These are phyloP conservation scores for Puma concolor DNA, from an alignment of 2,113 vertebrate species.

Conservation along the genomic window DNA sequence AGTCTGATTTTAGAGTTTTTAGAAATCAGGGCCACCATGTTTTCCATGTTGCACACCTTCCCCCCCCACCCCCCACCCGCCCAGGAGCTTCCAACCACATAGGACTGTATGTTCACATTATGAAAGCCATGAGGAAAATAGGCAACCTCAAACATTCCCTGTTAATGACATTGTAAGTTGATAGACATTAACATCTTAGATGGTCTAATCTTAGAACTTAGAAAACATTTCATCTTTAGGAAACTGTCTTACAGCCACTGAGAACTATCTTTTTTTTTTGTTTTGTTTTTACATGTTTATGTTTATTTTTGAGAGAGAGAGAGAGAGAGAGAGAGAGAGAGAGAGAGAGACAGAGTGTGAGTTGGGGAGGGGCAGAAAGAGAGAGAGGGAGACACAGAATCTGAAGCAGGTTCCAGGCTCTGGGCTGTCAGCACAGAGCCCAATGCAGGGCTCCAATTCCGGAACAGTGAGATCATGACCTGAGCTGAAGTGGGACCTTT, in stretches of 20 bases:
- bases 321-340: no score
- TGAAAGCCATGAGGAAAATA: neutral
- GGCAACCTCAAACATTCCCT: neutral
- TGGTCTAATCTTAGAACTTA: neutral
- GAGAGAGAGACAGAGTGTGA: no score
- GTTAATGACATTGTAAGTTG: neutral
- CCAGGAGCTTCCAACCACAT: neutral
- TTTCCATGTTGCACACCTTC: neutral
- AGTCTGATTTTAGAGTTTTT: neutral
- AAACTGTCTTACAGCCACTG: neutral
- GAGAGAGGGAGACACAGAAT: no score
- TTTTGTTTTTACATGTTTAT: no score
- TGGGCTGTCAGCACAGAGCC: no score
- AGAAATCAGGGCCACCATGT: neutral
- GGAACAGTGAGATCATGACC: no score
- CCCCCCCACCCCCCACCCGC: no score
- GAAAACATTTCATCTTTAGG: neutral
- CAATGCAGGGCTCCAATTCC: no score
- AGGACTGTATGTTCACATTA: neutral
- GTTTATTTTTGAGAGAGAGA: no score
- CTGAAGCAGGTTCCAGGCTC: no score
- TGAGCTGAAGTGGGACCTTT: no score
- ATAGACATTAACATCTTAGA: neutral
- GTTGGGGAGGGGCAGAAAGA: no score
- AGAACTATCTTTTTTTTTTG: neutral